A percentile compares a stretch with the other conserved stretches of the same genome.
phyloP scores from a whole-genome alignment of 2,113 vertebrate genomes.

The Lasiurus borealis region DNA sequence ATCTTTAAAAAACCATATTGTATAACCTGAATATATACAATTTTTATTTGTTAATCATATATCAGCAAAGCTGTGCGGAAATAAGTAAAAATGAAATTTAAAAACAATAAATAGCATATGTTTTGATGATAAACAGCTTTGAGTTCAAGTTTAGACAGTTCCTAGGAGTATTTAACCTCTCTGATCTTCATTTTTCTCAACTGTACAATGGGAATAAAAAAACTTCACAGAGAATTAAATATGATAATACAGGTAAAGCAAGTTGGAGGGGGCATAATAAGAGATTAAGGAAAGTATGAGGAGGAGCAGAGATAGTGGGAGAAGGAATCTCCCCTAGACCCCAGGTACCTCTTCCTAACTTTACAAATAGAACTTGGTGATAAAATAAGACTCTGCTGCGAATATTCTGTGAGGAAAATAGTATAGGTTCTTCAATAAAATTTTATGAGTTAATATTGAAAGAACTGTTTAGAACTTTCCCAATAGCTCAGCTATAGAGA shows the following conservation, averaged over 20 bases:
- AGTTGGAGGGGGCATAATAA: neutral
- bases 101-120: neutral
- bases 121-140: conserved; percentile 45
- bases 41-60: neutral
- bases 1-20: neutral
- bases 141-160: conserved; percentile 45
- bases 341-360: neutral
- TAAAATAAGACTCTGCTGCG: conserved; percentile 40
- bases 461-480: conserved; percentile 17
- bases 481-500: neutral
- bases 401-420: conserved; percentile 36
- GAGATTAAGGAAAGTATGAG: conserved; percentile 9
- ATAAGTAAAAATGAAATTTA: neutral
- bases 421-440: neutral
- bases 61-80: neutral
- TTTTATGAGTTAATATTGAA: neutral
- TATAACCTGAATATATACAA: neutral
- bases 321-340: neutral
- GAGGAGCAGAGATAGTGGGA: neutral
- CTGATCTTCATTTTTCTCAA: conserved; percentile 20
- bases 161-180: neutral
- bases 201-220: neutral
- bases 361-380: conserved; percentile 3
- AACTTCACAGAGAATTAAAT: conserved; percentile 45
- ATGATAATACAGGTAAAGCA: conserved; percentile 21